These are phyloP conservation scores for Phoenicopterus ruber DNA, from an alignment of 2,113 vertebrate species.

Conservation along the genomic window DNA sequence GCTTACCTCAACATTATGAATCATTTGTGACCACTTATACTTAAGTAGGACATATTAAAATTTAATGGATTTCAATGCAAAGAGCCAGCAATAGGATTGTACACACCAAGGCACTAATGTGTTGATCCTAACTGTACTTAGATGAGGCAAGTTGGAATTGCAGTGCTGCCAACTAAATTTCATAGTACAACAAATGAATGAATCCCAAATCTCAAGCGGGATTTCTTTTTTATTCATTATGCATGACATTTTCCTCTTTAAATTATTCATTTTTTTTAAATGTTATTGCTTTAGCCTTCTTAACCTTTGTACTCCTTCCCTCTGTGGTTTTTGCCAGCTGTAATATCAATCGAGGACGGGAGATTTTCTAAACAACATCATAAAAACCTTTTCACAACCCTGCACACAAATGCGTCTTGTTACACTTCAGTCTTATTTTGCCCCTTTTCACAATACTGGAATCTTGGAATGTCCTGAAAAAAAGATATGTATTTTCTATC, in stretches of 20 bases:
- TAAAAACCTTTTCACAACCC: constrained; percentile 8
- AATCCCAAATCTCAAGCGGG: constrained; percentile 58
- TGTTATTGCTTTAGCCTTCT: constrained; percentile 60
- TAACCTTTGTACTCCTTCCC: constrained; percentile 45
- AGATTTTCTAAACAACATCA: constrained; percentile 12
- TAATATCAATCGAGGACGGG: background rate
- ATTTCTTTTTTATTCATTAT: constrained; percentile 73
- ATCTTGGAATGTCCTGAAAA: background rate
- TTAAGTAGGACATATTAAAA: constrained; percentile 71
- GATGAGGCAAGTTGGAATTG: constrained; percentile 52
- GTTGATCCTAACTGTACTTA: constrained; percentile 64
- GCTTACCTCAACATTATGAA: constrained; percentile 65
- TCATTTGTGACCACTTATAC: constrained; percentile 73
- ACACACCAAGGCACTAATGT: constrained; percentile 65
- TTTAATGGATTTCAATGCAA: constrained; percentile 67
- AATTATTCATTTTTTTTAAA: constrained; percentile 71
- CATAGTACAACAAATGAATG: constrained; percentile 58
- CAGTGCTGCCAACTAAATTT: constrained; percentile 53
- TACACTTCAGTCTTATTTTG: background rate
- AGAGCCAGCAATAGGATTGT: constrained; percentile 42
- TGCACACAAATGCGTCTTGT: background rate
- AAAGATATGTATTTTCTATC: background rate
- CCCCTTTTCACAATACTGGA: background rate
- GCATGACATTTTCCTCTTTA: constrained; percentile 70
- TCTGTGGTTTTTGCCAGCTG: constrained; percentile 41